These are phyloP conservation scores for Macropodus opercularis DNA, from an alignment of 2,797 vertebrate species.

Conservation along the genomic window DNA sequence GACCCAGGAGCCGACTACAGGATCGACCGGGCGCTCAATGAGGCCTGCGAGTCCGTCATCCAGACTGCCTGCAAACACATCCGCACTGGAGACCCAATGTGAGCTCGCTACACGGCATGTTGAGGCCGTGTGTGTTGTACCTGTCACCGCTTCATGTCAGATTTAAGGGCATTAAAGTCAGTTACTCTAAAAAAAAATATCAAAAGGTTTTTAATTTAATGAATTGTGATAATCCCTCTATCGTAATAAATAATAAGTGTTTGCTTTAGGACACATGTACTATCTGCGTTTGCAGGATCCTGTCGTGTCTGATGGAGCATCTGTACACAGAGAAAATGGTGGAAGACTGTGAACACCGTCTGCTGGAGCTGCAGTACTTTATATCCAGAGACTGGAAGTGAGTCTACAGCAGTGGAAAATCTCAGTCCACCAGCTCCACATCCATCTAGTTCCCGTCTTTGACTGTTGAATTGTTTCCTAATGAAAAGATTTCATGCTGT, in stretches of 20 bases:
- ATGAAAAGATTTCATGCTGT: no score
- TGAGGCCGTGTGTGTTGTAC: neutral
- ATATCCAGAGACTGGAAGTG: conserved; percentile 98
- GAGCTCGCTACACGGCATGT: conserved; percentile 36
- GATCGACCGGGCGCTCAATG: conserved; percentile 93
- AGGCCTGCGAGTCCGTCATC: conserved; percentile 95
- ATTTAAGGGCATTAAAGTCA: no score
- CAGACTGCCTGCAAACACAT: conserved; percentile 98
- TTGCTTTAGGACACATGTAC: neutral
- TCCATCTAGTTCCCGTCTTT: neutral
- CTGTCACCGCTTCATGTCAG: no score
- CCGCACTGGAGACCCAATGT: conserved; percentile 95
- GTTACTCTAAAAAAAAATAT: no score
- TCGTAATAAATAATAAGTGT: neutral
- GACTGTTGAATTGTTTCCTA: no score
- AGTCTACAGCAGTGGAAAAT: conserved; percentile 58
- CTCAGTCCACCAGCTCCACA: neutral
- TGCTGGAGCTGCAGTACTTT: conserved; percentile 95
- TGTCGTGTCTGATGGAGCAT: conserved; percentile 97
- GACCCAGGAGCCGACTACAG: conserved; percentile 94
- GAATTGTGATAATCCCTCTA: no score
- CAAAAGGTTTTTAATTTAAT: no score
- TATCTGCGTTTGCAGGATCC: conserved; percentile 81
- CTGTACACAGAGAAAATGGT: conserved; percentile 98
- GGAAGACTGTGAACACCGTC: conserved; percentile 92